These are phyloP conservation scores for Salvator merianae DNA, from an alignment of 2,113 vertebrate species.

Conservation along the genomic window DNA sequence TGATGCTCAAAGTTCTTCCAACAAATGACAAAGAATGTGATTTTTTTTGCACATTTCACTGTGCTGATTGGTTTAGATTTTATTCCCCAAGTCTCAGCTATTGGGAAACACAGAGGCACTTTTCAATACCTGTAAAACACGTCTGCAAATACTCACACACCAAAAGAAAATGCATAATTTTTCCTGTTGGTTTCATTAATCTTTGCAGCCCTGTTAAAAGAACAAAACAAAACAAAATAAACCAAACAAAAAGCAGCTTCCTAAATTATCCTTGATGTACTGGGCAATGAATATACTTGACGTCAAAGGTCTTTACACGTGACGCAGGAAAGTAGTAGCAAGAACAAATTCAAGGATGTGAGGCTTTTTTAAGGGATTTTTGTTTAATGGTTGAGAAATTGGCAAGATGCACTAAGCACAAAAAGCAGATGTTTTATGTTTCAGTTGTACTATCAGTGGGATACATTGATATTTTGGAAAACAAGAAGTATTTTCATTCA, in stretches of 20 bases:
- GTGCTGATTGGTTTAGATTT: not conserved
- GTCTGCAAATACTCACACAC: constrained; percentile 50
- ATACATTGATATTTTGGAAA: not conserved
- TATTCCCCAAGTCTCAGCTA: not conserved
- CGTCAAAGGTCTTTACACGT: not conserved
- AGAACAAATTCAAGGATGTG: constrained; percentile 17
- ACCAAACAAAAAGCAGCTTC: constrained; percentile 1
- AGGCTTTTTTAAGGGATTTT: no score
- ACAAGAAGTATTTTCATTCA: not conserved
- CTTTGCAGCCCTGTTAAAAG: constrained; percentile 25
- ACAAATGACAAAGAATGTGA: not conserved
- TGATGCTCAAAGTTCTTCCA: not conserved
- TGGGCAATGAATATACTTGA: constrained; percentile 6
- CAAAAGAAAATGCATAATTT: constrained; percentile 38
- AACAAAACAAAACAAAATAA: not conserved
- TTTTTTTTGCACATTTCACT: not conserved
- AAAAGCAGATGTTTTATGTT: not conserved
- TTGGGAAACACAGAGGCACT: not conserved
- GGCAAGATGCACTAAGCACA: not conserved
- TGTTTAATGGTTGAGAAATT: constrained; percentile 1
- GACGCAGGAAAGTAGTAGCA: not conserved
- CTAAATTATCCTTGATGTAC: constrained; percentile 10
- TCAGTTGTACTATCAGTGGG: not conserved
- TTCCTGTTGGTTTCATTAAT: constrained; percentile 32
- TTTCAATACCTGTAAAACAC: not conserved